Conservation (phyloP, 1,140 invertebrate genomes). For the Argopecten irradians region DNA sequence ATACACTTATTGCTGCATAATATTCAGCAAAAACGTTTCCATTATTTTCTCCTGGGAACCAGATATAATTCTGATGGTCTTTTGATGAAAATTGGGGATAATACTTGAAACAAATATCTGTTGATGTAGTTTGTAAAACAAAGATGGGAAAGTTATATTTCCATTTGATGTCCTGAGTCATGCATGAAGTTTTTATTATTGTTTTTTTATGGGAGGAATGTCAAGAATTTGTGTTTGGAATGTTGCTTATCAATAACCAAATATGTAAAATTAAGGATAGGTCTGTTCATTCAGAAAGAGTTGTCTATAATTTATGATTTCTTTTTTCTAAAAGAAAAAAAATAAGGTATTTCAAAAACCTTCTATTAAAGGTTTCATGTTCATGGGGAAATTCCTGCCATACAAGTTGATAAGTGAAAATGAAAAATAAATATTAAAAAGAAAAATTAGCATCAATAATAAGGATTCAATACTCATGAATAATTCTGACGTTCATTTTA, state of each 20-base stretch:
- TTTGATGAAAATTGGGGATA: neutral
- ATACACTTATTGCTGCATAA: neutral
- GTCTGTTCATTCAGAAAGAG: neutral
- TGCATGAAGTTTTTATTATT: neutral
- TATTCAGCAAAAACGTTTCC: neutral
- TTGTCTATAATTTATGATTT: neutral
- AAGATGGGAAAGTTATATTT: neutral
- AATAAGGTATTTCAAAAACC: too few relatives aligned
- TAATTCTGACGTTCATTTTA: too few relatives aligned
- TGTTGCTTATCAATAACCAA: neutral
- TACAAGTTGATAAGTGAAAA: too few relatives aligned
- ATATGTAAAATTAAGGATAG: neutral
- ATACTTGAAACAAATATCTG: constrained; percentile 18
- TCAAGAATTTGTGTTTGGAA: neutral
- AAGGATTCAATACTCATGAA: too few relatives aligned
- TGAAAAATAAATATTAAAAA: too few relatives aligned
- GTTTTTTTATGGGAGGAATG: neutral
- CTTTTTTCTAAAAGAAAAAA: neutral
- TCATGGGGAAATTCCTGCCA: too few relatives aligned
- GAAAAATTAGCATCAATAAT: too few relatives aligned
- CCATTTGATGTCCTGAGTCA: neutral
- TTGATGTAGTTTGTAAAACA: neutral
- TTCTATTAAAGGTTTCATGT: too few relatives aligned
- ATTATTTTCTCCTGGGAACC: constrained; percentile 1
- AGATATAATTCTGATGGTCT: neutral